Evolutionary conservation across 2,797 vertebrate species (phyloP).

Genomic region (Furcifer pardalis): DNA sequence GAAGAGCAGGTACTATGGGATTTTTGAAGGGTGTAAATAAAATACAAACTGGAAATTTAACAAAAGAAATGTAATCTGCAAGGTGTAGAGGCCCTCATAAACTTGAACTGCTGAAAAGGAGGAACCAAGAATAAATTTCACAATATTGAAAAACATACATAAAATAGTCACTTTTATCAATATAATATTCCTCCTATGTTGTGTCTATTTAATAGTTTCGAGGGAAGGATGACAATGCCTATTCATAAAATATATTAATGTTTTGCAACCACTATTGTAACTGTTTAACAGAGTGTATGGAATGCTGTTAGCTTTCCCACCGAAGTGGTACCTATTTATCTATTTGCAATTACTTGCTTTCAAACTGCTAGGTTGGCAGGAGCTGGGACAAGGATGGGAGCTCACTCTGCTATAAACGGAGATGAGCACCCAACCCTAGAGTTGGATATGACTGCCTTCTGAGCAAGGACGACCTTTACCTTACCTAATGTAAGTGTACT

Average conservation of each 20-base stretch:
- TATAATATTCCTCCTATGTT: neutral
- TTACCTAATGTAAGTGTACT: neutral
- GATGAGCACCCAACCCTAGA: too few species aligned
- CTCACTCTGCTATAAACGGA: too few species aligned
- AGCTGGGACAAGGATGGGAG: too few species aligned
- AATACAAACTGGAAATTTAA: neutral
- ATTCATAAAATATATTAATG: neutral
- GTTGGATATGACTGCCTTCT: too few species aligned
- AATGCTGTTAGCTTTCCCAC: too few species aligned
- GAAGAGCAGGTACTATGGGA: constrained; percentile 1
- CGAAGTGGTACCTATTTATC: too few species aligned
- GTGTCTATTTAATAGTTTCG: neutral
- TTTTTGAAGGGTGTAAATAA: neutral
- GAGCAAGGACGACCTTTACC: too few species aligned
- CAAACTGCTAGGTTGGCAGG: too few species aligned
- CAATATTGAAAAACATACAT: neutral
- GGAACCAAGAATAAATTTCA: neutral
- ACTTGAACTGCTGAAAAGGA: neutral
- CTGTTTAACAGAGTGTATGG: too few species aligned
- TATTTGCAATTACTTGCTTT: too few species aligned
- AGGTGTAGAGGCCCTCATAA: neutral
- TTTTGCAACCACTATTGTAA: neutral
- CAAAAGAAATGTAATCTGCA: neutral
- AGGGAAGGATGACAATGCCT: neutral
- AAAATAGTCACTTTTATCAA: neutral